Conservation (phyloP, 92 coral and sea anemone species). For the Montipora capitata region DNA sequence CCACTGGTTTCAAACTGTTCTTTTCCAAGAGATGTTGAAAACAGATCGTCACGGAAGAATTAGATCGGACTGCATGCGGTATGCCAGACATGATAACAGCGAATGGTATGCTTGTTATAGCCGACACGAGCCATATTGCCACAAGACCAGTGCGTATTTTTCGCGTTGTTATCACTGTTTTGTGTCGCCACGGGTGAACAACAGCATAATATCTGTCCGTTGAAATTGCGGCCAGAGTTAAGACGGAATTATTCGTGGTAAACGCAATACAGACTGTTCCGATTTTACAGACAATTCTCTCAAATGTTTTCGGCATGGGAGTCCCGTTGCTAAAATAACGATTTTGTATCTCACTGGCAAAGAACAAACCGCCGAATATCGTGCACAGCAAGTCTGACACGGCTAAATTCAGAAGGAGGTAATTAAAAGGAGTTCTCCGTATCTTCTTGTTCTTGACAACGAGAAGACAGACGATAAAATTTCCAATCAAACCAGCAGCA, state of each 20-base stretch:
- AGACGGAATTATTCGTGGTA: slow-evolving; percentile 39
- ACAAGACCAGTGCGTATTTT: slow-evolving; percentile 19
- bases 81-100: slow-evolving; percentile 6
- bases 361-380: slow-evolving; percentile 15
- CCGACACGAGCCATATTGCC: slow-evolving; percentile 37
- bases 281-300: slow-evolving; percentile 31
- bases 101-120: slow-evolving; percentile 18
- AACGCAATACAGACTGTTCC: slow-evolving; percentile 11
- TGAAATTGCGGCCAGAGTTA: slow-evolving; percentile 65
- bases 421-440: slow-evolving; percentile 69
- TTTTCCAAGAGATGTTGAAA: neutral
- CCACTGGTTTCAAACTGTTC: slow-evolving; percentile 10
- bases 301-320: neutral
- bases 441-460: slow-evolving; percentile 62
- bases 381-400: slow-evolving; percentile 63
- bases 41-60: slow-evolving; percentile 16
- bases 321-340: slow-evolving; percentile 24
- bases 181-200: slow-evolving; percentile 56
- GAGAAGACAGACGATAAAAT: slow-evolving; percentile 66
- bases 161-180: slow-evolving; percentile 10
- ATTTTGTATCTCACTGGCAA: slow-evolving; percentile 28
- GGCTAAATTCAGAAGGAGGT: slow-evolving; percentile 81
- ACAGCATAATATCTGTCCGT: slow-evolving; percentile 60
- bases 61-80: slow-evolving; percentile 1
- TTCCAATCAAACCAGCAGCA: slow-evolving; percentile 68